Percentiles rank a stretch among this genome's conserved stretches.
Conservation (phyloP, 1,140 invertebrate species). For the Wasmannia auropunctata region DNA sequence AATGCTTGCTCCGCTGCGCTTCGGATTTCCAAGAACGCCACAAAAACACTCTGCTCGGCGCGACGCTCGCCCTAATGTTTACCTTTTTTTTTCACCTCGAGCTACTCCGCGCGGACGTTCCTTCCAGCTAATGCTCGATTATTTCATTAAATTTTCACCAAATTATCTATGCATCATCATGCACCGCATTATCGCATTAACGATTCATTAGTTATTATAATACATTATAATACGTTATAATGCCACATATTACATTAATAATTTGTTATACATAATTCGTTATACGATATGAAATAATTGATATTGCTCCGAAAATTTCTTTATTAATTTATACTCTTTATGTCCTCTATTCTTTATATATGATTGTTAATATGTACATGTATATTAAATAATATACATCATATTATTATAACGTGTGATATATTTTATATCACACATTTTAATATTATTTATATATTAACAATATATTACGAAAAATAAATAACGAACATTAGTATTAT, state of each 20-base stretch:
- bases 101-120: background rate
- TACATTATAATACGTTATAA: too few relatives aligned
- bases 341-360: too few relatives aligned
- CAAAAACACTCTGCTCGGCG: background rate
- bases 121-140: background rate
- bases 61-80: background rate
- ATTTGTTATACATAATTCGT: too few relatives aligned
- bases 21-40: background rate
- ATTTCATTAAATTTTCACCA: background rate
- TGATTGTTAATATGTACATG: too few relatives aligned
- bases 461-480: background rate
- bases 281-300: too few relatives aligned
- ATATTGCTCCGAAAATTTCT: too few relatives aligned
- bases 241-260: too few relatives aligned
- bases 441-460: background rate
- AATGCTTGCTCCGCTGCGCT: background rate
- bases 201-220: too few relatives aligned
- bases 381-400: too few relatives aligned
- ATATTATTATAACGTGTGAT: too few relatives aligned
- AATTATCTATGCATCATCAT: background rate
- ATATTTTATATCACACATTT: too few relatives aligned
- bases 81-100: background rate
- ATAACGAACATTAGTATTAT: background rate
- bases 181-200: background rate
- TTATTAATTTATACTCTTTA: too few relatives aligned